Percentiles rank a stretch among this genome's conserved stretches.
These are phyloP conservation scores for Anarrhichthys ocellatus DNA, from an alignment of 2,113 vertebrate genomes.

Conservation along the genomic window DNA sequence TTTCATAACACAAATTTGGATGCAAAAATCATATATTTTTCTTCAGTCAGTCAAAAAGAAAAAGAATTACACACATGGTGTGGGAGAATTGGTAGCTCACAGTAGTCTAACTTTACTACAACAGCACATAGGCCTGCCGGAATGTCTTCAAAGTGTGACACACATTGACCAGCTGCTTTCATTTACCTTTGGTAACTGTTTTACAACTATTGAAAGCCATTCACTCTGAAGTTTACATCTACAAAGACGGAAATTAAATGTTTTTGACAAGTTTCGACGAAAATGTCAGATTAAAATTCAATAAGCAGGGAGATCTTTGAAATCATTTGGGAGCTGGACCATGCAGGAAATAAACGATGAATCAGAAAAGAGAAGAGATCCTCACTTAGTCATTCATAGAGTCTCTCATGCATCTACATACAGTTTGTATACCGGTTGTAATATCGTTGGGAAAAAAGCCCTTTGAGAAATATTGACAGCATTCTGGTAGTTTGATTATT, in stretches of 20 bases:
- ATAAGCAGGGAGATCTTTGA: not conserved
- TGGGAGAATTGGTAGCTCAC: constrained; percentile 49
- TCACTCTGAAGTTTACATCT: not conserved
- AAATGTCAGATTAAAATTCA: not conserved
- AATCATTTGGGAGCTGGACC: not conserved
- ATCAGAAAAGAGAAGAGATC: not conserved
- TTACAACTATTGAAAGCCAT: not conserved
- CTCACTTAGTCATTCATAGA: not conserved
- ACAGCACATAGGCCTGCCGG: constrained; percentile 20
- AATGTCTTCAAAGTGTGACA: constrained; percentile 4
- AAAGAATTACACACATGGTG: constrained; percentile 33
- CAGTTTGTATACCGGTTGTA: not conserved
- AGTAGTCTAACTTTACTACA: constrained; percentile 11
- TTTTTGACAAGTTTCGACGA: not conserved
- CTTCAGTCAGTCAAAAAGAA: constrained; percentile 8
- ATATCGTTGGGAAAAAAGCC: not conserved
- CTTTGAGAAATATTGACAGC: not conserved
- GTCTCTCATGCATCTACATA: not conserved
- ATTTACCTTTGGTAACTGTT: not conserved
- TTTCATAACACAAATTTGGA: constrained; percentile 36
- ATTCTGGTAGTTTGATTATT: not conserved
- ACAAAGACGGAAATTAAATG: not conserved
- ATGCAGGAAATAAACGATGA: not conserved
- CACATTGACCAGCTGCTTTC: not conserved
- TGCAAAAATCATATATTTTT: constrained; percentile 12